These are phyloP conservation scores for Tridacna gigas DNA, from an alignment of 2,888 invertebrate species.

Conservation along the genomic window DNA sequence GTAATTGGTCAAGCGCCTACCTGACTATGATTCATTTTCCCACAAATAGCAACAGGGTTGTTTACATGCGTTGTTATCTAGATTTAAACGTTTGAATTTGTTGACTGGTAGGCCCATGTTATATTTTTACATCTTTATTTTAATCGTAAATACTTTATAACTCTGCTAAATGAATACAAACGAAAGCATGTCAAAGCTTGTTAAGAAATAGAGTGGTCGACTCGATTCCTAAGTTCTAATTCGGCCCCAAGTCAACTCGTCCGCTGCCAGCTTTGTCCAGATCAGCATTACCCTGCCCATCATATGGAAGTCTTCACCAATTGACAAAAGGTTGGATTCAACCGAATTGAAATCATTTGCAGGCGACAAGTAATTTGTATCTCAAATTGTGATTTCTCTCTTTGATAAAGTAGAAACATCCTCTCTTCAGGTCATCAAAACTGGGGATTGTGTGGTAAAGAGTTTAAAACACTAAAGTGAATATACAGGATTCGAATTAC, in stretches of 20 bases:
- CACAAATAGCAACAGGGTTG: neutral
- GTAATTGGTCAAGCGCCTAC: too few species aligned
- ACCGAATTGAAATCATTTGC: neutral
- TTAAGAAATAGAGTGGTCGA: neutral
- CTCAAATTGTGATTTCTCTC: neutral
- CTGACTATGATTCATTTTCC: too few species aligned
- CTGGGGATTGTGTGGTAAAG: neutral
- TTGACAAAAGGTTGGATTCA: neutral
- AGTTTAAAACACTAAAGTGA: too few species aligned
- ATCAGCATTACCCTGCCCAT: too few species aligned
- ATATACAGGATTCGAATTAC: too few species aligned
- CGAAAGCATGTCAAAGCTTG: neutral
- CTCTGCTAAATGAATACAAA: neutral
- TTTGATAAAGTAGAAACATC: neutral
- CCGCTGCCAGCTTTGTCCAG: neutral
- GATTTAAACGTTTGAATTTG: slow-evolving; percentile 3
- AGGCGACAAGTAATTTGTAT: neutral
- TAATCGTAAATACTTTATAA: neutral
- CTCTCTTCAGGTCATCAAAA: too few species aligned
- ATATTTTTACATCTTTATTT: neutral
- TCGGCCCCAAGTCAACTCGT: neutral
- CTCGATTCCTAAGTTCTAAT: neutral
- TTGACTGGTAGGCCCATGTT: neutral
- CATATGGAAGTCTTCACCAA: too few species aligned
- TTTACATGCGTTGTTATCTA: slow-evolving; percentile 4